Percentiles rank a stretch among this genome's conserved stretches.
phyloP scores from a whole-genome alignment of 1,140 invertebrate species.

The Atta colombica region DNA sequence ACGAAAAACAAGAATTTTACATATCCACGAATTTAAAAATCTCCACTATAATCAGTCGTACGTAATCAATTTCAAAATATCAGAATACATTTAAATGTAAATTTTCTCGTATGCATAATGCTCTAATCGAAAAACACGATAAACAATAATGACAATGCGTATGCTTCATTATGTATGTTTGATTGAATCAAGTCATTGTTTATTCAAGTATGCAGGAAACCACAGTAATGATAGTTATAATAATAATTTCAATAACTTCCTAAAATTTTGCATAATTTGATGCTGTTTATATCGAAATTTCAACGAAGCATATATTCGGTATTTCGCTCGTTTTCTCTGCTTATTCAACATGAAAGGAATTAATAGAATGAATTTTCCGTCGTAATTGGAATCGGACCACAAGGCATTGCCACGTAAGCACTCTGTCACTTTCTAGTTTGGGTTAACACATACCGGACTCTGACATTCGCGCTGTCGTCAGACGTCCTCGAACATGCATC shows the following conservation, averaged over 20 bases:
- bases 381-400: slow-evolving; percentile 68
- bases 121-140: slow-evolving; percentile 27
- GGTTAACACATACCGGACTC: slow-evolving; percentile 51
- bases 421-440: slow-evolving; percentile 12
- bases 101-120: slow-evolving; percentile 42
- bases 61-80: slow-evolving; percentile 40
- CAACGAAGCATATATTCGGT: not conserved
- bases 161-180: slow-evolving; percentile 39
- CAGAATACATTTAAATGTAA: slow-evolving; percentile 51
- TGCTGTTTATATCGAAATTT: not conserved
- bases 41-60: slow-evolving; percentile 8
- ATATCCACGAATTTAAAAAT: slow-evolving; percentile 15
- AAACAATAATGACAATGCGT: slow-evolving; percentile 25
- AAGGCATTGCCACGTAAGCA: slow-evolving; percentile 56
- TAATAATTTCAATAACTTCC: slow-evolving; percentile 32
- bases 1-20: slow-evolving; percentile 18
- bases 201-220: slow-evolving; percentile 38
- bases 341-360: slow-evolving; percentile 13
- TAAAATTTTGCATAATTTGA: slow-evolving; percentile 23
- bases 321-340: not conserved
- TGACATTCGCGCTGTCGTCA: slow-evolving; percentile 50
- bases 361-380: slow-evolving; percentile 32
- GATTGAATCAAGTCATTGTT: slow-evolving; percentile 44
- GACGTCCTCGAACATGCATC: slow-evolving; percentile 62
- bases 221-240: slow-evolving; percentile 26